Percentiles rank a stretch among this genome's conserved stretches.
phyloP scores from a whole-genome alignment of 2,888 invertebrate genomes.

The Acrobasis repandana region DNA sequence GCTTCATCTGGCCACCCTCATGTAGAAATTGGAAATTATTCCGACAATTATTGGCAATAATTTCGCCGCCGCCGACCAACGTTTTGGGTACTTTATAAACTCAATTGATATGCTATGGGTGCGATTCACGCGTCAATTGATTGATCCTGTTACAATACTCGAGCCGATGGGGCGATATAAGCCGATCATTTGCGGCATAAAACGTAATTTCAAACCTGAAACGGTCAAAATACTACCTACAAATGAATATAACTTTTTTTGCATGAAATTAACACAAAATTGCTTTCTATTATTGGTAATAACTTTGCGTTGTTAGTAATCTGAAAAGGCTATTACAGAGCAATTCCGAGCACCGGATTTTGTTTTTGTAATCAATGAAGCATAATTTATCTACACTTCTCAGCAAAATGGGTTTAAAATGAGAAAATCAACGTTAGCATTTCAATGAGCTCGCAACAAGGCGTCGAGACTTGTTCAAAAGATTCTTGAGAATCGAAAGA shows the following conservation, averaged over 20 bases:
- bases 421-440: slow-evolving; percentile 52
- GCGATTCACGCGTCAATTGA: slow-evolving; percentile 70
- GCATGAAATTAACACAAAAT: slow-evolving; percentile 12
- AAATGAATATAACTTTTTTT: slow-evolving; percentile 10
- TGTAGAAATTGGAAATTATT: slow-evolving; percentile 17
- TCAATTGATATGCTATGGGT: slow-evolving; percentile 66
- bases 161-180: slow-evolving; percentile 72
- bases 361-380: slow-evolving; percentile 17
- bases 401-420: slow-evolving; percentile 47
- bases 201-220: slow-evolving; percentile 46
- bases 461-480: slow-evolving; percentile 41
- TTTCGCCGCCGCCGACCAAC: slow-evolving; percentile 25
- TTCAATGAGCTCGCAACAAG: slow-evolving; percentile 51
- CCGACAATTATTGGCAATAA: slow-evolving; percentile 25
- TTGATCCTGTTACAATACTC: slow-evolving; percentile 71
- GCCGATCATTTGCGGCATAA: slow-evolving; percentile 72
- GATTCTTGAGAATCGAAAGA: slow-evolving; percentile 51
- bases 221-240: slow-evolving; percentile 20
- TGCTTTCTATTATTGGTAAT: not conserved
- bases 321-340: slow-evolving; percentile 6
- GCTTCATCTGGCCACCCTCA: slow-evolving; percentile 15
- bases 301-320: slow-evolving; percentile 5
- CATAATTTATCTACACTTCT: slow-evolving; percentile 19
- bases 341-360: slow-evolving; percentile 1
- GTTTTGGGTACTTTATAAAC: slow-evolving; percentile 43